These are phyloP conservation scores for Cantharis rufa DNA, from an alignment of 2,888 invertebrate species.

Conservation along the genomic window DNA sequence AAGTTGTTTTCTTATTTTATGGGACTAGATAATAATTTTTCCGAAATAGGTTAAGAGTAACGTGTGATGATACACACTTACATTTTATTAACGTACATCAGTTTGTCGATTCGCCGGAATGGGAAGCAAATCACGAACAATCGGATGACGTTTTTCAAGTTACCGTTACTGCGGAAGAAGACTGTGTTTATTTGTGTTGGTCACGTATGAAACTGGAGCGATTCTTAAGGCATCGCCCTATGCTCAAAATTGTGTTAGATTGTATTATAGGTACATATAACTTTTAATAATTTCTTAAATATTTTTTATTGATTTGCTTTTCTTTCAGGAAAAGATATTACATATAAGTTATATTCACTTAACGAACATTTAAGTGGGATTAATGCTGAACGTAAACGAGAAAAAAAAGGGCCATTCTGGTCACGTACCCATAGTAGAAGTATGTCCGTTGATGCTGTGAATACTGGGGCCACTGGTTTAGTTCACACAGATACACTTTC, in stretches of 20 bases:
- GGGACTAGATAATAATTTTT: not conserved
- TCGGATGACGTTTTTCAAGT: conserved; percentile 81
- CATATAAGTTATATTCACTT: conserved; percentile 80
- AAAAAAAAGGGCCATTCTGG: conserved; percentile 53
- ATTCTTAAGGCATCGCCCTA: conserved; percentile 73
- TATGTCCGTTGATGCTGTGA: conserved; percentile 77
- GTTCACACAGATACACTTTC: conserved; percentile 71
- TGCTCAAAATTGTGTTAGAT: conserved; percentile 75
- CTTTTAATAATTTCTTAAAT: not conserved
- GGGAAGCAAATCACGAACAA: conserved; percentile 80
- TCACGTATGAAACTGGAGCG: conserved; percentile 75
- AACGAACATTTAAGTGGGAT: conserved; percentile 72
- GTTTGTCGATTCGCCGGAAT: conserved; percentile 89
- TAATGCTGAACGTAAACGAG: conserved; percentile 51
- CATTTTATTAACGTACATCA: conserved; percentile 81
- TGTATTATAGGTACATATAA: conserved; percentile 69
- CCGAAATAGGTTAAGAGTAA: conserved; percentile 74
- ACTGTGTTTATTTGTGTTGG: conserved; percentile 79
- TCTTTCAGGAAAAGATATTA: conserved; percentile 75
- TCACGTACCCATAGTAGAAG: conserved; percentile 65
- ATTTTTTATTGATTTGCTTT: conserved; percentile 12
- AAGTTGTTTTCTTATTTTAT: conserved; percentile 51
- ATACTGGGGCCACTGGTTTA: conserved; percentile 75
- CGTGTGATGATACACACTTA: conserved; percentile 80
- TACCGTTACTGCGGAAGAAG: conserved; percentile 77